phyloP scores from a whole-genome alignment of 2,113 vertebrate genomes.

The Hiodon tergisus region DNA sequence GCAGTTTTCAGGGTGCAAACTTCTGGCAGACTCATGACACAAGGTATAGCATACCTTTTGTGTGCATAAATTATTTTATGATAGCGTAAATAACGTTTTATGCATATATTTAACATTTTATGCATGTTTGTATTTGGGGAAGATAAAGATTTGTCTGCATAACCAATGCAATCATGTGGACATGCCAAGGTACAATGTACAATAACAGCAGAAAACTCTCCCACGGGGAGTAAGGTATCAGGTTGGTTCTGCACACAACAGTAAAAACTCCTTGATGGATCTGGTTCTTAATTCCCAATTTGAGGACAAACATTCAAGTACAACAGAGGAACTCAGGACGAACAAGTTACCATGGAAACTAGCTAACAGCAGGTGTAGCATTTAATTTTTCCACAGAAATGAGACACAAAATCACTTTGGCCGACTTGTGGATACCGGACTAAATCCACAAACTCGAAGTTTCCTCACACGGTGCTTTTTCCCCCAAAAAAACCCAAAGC shows the following conservation, averaged over 20 bases:
- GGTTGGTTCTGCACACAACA: no score
- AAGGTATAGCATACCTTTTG: background rate
- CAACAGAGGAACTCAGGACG: constrained; percentile 28
- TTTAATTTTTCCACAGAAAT: constrained; percentile 27
- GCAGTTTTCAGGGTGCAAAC: background rate
- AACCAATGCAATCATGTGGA: no score
- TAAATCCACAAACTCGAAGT: background rate
- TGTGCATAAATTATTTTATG: no score
- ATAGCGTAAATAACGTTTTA: no score
- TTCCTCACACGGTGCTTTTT: no score
- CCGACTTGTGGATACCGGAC: constrained; percentile 13
- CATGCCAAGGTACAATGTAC: no score
- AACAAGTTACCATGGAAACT: constrained; percentile 43
- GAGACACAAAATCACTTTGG: constrained; percentile 14
- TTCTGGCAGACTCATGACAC: background rate
- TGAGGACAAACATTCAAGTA: constrained; percentile 26
- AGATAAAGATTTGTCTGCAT: no score
- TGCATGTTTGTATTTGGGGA: no score
- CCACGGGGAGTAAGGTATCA: no score
- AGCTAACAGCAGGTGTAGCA: constrained; percentile 36
- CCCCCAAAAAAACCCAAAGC: background rate
- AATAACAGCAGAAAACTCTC: no score
- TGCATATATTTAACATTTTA: no score
- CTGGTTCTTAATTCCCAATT: constrained; percentile 19
- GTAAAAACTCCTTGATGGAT: no score